Percentiles rank a stretch among this genome's conserved stretches.
These are phyloP conservation scores for Catharus ustulatus DNA, from an alignment of 2,797 vertebrate species.

Conservation along the genomic window DNA sequence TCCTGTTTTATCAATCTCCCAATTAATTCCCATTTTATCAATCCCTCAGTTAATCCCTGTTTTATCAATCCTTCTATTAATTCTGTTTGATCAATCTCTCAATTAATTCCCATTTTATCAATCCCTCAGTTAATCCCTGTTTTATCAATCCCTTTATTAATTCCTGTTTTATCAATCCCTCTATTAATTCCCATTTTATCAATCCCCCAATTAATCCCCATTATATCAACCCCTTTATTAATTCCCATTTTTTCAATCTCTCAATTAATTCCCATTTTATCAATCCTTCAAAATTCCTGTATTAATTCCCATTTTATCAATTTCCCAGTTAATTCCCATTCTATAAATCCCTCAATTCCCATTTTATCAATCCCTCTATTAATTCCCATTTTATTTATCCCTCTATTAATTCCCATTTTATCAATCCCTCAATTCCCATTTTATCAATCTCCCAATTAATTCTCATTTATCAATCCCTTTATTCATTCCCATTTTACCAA, in stretches of 20 bases:
- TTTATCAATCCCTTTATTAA: no score
- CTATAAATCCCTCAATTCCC: not conserved
- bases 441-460: accelerated
- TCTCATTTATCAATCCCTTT: not conserved
- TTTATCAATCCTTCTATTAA: not conserved
- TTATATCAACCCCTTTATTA: no score
- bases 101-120: not conserved
- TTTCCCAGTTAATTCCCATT: no score
- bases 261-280: not conserved
- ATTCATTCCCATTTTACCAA: not conserved
- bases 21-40: not conserved
- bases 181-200: no score
- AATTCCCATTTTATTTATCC: no score
- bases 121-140: not conserved
- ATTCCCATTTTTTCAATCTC: no score
- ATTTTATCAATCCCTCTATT: not conserved
- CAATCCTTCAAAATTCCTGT: no score
- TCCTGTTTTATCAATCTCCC: not conserved
- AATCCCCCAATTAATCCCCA: no score
- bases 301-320: not conserved
- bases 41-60: not conserved
- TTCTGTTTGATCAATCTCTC: no score
- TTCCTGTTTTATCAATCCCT: no score
- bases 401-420: not conserved
- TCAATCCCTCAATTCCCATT: not conserved